These are phyloP conservation scores for Lophochroa leadbeateri DNA, from an alignment of 2,113 vertebrate species.

Conservation along the genomic window DNA sequence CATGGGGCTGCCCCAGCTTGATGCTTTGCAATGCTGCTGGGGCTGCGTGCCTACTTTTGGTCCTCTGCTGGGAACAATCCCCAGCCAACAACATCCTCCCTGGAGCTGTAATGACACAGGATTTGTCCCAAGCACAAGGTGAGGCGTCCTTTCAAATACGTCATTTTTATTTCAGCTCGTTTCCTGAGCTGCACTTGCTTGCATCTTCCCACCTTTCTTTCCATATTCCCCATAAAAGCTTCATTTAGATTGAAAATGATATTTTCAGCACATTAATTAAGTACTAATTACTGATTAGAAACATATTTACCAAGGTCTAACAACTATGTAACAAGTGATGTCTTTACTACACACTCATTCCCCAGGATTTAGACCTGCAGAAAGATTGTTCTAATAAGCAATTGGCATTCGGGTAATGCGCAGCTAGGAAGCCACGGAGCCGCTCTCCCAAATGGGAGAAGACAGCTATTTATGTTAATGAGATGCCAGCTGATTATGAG, in stretches of 20 bases:
- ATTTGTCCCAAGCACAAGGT: fast-evolving
- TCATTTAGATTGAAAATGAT: conserved; percentile 73
- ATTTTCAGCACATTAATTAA: conserved; percentile 74
- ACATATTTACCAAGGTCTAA: conserved; percentile 66
- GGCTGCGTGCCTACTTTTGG: fast-evolving
- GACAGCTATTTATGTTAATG: conserved; percentile 74
- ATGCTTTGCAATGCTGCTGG: fast-evolving
- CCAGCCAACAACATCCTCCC: background rate
- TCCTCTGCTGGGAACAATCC: background rate
- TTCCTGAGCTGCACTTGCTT: background rate
- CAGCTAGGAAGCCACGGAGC: conserved; percentile 38
- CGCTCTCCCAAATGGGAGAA: conserved; percentile 47
- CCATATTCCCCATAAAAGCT: conserved; percentile 47
- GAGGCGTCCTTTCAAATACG: background rate
- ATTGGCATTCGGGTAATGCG: background rate
- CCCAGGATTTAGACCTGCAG: background rate
- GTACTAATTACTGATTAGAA: conserved; percentile 77
- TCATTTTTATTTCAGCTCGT: background rate
- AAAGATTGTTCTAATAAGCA: background rate
- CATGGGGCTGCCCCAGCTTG: background rate
- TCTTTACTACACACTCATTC: conserved; percentile 26
- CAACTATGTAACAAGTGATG: conserved; percentile 55
- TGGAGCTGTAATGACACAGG: background rate
- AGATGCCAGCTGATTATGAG: conserved; percentile 76
- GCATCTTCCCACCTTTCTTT: conserved; percentile 38